These are phyloP conservation scores for Ryuthela nishihirai DNA, from an alignment of 2,888 invertebrate genomes.

Conservation along the genomic window DNA sequence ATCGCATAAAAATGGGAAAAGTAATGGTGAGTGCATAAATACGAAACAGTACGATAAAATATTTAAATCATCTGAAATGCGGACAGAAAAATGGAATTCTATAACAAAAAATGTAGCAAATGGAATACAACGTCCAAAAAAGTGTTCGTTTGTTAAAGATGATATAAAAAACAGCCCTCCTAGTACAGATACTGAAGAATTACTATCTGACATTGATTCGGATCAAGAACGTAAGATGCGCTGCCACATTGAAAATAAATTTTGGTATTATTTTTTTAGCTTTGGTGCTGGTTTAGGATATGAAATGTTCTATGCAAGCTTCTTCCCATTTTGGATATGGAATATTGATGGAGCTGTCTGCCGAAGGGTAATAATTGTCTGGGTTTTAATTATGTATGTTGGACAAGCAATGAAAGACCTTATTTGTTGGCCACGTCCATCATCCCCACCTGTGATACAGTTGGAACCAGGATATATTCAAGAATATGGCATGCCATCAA, in stretches of 20 bases:
- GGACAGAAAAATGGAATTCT: constrained; percentile 18
- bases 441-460: constrained; percentile 72
- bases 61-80: constrained; percentile 4
- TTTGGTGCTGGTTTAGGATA: constrained; percentile 84
- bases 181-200: constrained; percentile 32
- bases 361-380: constrained; percentile 72
- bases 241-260: constrained; percentile 57
- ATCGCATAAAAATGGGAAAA: constrained; percentile 18
- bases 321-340: constrained; percentile 93
- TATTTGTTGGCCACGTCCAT: constrained; percentile 79
- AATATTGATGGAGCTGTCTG: constrained; percentile 79
- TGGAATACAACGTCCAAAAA: constrained; percentile 12
- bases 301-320: constrained; percentile 84
- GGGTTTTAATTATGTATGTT: constrained; percentile 78
- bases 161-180: constrained; percentile 21
- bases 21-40: constrained; percentile 4
- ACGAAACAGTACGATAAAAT: constrained; percentile 3
- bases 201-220: constrained; percentile 30
- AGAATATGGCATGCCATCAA: constrained; percentile 94
- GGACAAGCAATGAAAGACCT: constrained; percentile 87
- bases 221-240: constrained; percentile 26
- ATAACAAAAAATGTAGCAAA: background rate
- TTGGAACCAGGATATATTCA: constrained; percentile 82
- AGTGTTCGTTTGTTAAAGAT: constrained; percentile 19
- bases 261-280: constrained; percentile 79